phyloP scores from a whole-genome alignment of 1,140 invertebrate genomes.

The Archivesica marissinica region DNA sequence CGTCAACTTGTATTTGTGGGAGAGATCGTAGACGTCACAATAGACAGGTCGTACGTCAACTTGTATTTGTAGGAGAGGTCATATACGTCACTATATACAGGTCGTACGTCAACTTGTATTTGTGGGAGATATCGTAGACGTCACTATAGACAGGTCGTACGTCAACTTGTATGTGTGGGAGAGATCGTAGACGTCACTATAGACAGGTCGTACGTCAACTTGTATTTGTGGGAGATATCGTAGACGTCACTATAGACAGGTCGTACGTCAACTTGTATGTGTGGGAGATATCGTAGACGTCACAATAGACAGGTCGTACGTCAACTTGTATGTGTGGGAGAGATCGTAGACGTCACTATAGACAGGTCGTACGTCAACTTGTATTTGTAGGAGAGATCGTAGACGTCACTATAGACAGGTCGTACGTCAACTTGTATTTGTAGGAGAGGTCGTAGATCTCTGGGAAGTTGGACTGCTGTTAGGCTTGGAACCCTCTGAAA shows the following conservation, averaged over 20 bases:
- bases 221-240: no score
- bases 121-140: no score
- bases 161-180: no score
- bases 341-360: background rate
- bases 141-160: no score
- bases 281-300: background rate
- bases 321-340: background rate
- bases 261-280: background rate
- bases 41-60: no score
- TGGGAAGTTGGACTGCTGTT: constrained; percentile 30
- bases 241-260: background rate
- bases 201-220: no score
- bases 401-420: background rate
- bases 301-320: background rate
- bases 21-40: no score
- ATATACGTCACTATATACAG: no score
- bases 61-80: no score
- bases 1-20: no score
- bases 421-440: constrained; percentile 32
- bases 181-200: no score
- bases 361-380: background rate
- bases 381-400: background rate
- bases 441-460: background rate
- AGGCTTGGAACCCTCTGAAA: constrained; percentile 40
- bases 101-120: no score